Base-by-base conservation (phyloP, 2,113 vertebrate genomes). In the Poicephalus meyeri region DNA sequence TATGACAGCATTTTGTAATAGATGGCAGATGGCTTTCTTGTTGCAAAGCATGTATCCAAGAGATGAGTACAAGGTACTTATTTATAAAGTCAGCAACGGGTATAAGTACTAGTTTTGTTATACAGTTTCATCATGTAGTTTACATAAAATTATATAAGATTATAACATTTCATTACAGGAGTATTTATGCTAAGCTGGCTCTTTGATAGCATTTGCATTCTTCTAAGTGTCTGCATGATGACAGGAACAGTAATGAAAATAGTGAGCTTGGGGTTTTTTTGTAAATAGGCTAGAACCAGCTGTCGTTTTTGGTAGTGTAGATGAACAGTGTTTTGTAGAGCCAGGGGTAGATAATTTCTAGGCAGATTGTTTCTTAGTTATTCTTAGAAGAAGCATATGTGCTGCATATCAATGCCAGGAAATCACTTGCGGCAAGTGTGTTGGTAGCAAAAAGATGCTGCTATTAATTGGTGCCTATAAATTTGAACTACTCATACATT, bases 331-430 rank as follows among this genome's bases (percentile, higher is more conserved):
- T 61, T 96, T 98, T 93, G 63, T 76, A 73, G 73, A 97, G 78
- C 61, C 44, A 92, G 78, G 42, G 55, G 89, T 92, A 94, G 86
- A 97, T 95, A 93, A 93, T 89, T 97, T 95, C 95, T 94, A 93
- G 95, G 91, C 97, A 97, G 95, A 95, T 96, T 97, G 80, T 94
- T 95, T 94, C 81, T 97, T 96, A 96, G 95, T 96, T 98, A 97
- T 97, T 97, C 97, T 98, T 97, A 97, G 97, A 93, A 94, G 86
- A 94, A 97, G 33, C 97, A 97, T 97, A 97, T 97, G 96, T 95
- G 86, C 64, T 74, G 63, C 52, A 89, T 89, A 89, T 50, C 66
- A 88, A 79, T 96, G 96, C 92, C 97, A 98, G 86, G 63, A 97
- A 96, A 96, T 92, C 94, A 97, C 93, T 97, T 97, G 83, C 63